A percentile compares a stretch with the other conserved stretches of the same genome.
Conservation (phyloP, 2,888 invertebrate genomes). For the Crossocerus cetratus region DNA sequence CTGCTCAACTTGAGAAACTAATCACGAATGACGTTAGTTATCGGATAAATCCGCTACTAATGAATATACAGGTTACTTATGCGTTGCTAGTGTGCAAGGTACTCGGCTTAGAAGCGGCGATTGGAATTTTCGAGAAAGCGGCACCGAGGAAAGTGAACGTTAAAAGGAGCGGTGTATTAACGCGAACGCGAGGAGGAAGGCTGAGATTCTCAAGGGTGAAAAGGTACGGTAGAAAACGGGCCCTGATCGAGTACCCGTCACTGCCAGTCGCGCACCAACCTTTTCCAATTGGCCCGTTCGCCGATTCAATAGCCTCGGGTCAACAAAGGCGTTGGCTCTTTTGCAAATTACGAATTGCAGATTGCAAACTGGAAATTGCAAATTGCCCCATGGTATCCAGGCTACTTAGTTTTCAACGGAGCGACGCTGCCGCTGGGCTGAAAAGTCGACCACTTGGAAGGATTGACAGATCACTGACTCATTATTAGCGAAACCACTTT, state of each 20-base stretch:
- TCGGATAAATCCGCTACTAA: no score
- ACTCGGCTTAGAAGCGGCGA: no score
- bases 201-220: conserved; percentile 29
- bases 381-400: neutral
- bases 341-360: conserved; percentile 50
- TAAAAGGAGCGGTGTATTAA: conserved; percentile 3
- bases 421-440: conserved; percentile 9
- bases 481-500: no score
- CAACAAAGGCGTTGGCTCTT: conserved; percentile 51
- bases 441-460: no score
- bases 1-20: no score
- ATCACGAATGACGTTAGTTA: no score
- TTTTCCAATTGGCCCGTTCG: conserved; percentile 52
- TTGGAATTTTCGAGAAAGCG: neutral
- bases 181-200: conserved; percentile 11
- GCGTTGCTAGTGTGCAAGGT: no score
- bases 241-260: conserved; percentile 57
- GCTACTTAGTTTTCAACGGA: conserved; percentile 1
- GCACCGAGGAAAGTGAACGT: conserved; percentile 11
- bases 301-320: conserved; percentile 43
- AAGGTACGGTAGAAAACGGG: conserved; percentile 33
- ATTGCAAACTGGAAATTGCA: conserved; percentile 33
- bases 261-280: conserved; percentile 47
- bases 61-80: no score
- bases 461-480: no score